Evolutionary conservation across 30 jellyfish, hydroid and myxozoan species (phyloP), one percentile per base, ranked within the genome.

Genomic region (Phacellophora camtschatica): DNA sequence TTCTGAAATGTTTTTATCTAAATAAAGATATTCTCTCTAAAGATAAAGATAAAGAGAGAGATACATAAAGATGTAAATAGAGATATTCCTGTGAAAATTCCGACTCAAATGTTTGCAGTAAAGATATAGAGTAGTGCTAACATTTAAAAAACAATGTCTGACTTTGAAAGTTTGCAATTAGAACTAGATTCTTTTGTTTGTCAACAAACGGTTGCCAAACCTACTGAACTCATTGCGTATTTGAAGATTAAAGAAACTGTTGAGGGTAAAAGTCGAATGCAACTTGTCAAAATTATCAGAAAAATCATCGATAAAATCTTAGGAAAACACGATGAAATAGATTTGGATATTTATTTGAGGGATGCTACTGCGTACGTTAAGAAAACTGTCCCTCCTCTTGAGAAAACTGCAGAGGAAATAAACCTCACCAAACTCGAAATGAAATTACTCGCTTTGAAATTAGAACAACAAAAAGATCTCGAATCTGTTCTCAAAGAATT

Each of bases 401-500:
- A 24, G 55, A 64, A 33, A 22, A 64, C 55, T 64, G 78, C n/a
- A 4, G 41, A 56, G 58, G 58, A 45, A 4, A 45, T 23, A 45
- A 45, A 45, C 35, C 34, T 55, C 13, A 27, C 70, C 35, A 55
- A 55, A 19, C 39, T 55, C 9, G 70, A 55, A 55, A 55, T 19
- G 39, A 22, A 55, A 27, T 55, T 55, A 55, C 70, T 55, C 6
- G 70, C 11, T 55, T 13, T 55, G 70, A 55, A 45, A 9, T 45
- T 45, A 45, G 58, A 45, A 7, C 58, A 45, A 45, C 58, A 45
- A 45, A 45, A 45, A 62, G 54, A 32, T 27, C 76, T 62, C 23
- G 76, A 62, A 27, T 27, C 50, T 33, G 76, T 62, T 27, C 50
- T 62, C 54, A 62, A 62, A 62, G 76, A 29, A 29, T 32, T 62